Conservation (phyloP, 92 coral and sea anemone genomes). For the Epizoanthus fatuus region DNA sequence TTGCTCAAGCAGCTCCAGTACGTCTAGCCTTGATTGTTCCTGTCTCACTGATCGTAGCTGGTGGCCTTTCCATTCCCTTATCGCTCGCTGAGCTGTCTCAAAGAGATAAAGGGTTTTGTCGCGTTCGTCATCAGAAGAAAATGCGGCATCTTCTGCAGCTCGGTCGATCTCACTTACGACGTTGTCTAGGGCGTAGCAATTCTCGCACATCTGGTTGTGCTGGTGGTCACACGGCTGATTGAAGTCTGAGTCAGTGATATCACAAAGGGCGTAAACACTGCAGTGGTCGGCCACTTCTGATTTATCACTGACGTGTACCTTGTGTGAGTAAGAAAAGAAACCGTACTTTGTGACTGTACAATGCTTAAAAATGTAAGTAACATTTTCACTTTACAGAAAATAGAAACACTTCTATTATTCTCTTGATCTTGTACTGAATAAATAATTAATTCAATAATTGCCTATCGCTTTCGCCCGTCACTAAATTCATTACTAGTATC, state of each 20-base stretch:
- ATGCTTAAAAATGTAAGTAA: no score
- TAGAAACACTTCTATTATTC: no score
- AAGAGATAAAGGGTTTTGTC: conserved; percentile 5
- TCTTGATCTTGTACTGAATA: no score
- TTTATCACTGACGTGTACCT: conserved; percentile 35
- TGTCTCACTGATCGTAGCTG: conserved; percentile 21
- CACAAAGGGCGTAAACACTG: conserved; percentile 12
- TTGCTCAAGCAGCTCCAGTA: background rate
- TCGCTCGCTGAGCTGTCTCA: conserved; percentile 10
- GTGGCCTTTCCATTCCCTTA: conserved; percentile 22
- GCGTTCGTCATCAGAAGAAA: background rate
- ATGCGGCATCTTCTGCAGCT: background rate
- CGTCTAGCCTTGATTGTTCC: conserved; percentile 20
- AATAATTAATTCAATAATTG: no score
- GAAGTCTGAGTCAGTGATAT: background rate
- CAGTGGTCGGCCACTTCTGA: conserved; percentile 37
- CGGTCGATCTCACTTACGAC: background rate
- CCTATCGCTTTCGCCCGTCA: no score
- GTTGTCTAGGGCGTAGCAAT: conserved; percentile 18
- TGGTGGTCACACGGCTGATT: conserved; percentile 7
- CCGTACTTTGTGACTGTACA: no score
- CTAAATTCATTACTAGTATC: no score
- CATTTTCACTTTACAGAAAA: no score
- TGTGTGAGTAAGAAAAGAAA: no score
- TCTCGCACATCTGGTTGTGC: conserved; percentile 11